A percentile compares a stretch with the other conserved stretches of the same genome.
These are phyloP conservation scores for Rhagonycha lutea DNA, from an alignment of 2,888 invertebrate genomes.

Conservation along the genomic window DNA sequence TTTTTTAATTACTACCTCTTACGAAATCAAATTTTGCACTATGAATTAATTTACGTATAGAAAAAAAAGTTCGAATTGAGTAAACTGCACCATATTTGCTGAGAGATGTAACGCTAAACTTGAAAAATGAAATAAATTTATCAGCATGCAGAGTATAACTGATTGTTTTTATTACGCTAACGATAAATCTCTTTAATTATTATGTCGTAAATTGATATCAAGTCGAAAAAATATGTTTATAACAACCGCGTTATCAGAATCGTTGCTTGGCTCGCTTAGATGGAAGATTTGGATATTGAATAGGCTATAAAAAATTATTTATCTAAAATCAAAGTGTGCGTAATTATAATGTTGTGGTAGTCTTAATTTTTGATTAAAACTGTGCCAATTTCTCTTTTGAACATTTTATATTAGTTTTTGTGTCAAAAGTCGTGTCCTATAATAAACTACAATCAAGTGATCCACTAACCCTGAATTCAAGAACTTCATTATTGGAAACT, in stretches of 20 bases:
- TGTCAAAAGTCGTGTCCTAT: conserved; percentile 14
- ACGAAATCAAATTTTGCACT: background rate
- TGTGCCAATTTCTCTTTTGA: conserved; percentile 21
- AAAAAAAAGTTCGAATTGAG: background rate
- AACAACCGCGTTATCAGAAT: background rate
- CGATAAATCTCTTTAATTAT: background rate
- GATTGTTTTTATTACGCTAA: background rate
- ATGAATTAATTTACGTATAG: background rate
- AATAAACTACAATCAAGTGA: conserved; percentile 25
- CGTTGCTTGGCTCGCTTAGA: background rate
- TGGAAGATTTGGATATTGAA: background rate
- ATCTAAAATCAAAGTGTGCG: background rate
- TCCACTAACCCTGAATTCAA: conserved; percentile 32
- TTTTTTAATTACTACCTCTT: background rate
- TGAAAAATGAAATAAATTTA: background rate
- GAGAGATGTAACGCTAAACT: background rate
- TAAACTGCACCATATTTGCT: background rate
- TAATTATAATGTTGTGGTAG: background rate
- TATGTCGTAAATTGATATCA: background rate
- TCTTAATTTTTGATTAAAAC: conserved; percentile 7
- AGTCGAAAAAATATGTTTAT: background rate
- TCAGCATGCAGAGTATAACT: background rate
- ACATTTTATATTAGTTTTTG: conserved; percentile 5
- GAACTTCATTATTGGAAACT: conserved; percentile 21
- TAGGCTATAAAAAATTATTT: background rate